These are phyloP conservation scores for Drosophila paranaensis DNA, from an alignment of 2,888 invertebrate genomes.

Conservation along the genomic window DNA sequence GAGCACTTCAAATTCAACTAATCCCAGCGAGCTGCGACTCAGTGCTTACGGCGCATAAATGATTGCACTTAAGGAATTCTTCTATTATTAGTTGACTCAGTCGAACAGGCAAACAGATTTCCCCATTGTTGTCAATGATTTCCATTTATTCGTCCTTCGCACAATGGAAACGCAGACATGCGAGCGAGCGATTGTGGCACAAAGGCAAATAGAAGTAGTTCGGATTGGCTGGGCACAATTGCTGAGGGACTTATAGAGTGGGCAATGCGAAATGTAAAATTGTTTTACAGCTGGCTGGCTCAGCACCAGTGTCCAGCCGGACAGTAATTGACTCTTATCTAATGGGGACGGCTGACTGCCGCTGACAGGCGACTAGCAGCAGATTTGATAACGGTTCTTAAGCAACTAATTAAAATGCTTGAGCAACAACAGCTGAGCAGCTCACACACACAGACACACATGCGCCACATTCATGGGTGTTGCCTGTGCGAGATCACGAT, in stretches of 20 bases:
- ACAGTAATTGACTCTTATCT: slow-evolving; percentile 27
- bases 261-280: slow-evolving; percentile 29
- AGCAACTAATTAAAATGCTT: slow-evolving; percentile 37
- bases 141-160: slow-evolving; percentile 10
- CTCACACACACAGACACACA: no score
- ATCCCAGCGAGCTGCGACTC: neutral
- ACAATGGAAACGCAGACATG: slow-evolving; percentile 37
- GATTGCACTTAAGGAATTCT: slow-evolving; percentile 10
- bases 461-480: neutral
- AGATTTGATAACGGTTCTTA: slow-evolving; percentile 28
- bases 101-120: slow-evolving; percentile 18
- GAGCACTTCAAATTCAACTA: neutral
- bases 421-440: neutral
- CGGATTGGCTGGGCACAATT: slow-evolving; percentile 39
- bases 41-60: slow-evolving; percentile 6
- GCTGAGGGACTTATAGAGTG: slow-evolving; percentile 41
- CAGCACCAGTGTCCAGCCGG: neutral
- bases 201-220: slow-evolving; percentile 28
- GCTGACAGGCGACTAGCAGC: slow-evolving; percentile 30
- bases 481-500: neutral
- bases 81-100: slow-evolving; percentile 18
- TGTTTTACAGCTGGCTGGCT: slow-evolving; percentile 6
- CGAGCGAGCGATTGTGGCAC: neutral
- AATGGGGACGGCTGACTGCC: slow-evolving; percentile 27
- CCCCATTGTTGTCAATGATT: slow-evolving; percentile 29